Base-by-base conservation (phyloP, 2,888 invertebrate genomes). In the Zele albiditarsus region DNA sequence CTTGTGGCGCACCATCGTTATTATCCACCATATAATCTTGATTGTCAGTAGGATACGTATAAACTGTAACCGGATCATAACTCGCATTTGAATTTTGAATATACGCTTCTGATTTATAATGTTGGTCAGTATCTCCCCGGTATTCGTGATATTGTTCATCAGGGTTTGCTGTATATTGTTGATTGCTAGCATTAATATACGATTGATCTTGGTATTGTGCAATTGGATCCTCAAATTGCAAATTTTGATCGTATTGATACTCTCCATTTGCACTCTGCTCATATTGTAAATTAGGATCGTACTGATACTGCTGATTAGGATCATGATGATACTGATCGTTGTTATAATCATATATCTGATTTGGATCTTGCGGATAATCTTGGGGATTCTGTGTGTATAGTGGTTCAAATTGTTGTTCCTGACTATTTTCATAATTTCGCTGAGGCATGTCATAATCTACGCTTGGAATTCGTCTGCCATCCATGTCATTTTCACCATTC, bases 1-100 rank as follows among this genome's bases (percentile, higher is more conserved):
- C 85, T 82, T 79, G 79, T 69, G 67, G 76, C 73, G 79, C 78
- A 73, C 77, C 77, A 49, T 81, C 78, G 28, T 73, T 76, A 72
- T 78, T 74, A 38, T 62, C 46, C 38, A 4, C 20, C 38, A 38
- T 73, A 49, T 79, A 75, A 49, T 62, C 73, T n/a, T 80, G 78
- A 58, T 78, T 75, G 20, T 77, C 58, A 60, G 77, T 78, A 23
- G 74, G 67, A 28, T 76, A 73, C 71, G 79, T 73, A 6, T 60
- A 28, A 10, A n/a, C 8, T 57, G n/a, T 46, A 23, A 14, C 65
- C 63, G 23, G 8, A 20, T 77, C 72, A 58, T 65, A 62, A n/a
- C 33, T n/a, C 31, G 74, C 74, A 71, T 78, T 65, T 10, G 53
- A 31, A 66, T 77, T 68, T 65, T 65, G 25, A 27, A 46, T 46